phyloP scores from a whole-genome alignment of 1,140 invertebrate species.

The Heliconius himera region DNA sequence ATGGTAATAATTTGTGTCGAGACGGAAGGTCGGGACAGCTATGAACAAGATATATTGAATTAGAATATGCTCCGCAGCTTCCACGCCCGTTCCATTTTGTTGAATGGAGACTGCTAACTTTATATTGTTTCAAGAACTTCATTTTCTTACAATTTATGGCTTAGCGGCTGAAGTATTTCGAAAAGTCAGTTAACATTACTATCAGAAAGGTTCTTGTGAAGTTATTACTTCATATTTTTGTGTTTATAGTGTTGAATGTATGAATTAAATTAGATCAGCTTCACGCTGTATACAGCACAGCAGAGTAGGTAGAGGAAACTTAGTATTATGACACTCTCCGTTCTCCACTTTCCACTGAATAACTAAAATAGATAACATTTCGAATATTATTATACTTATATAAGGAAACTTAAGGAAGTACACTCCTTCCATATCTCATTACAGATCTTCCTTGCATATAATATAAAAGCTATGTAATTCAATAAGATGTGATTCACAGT shows the following conservation, averaged over 20 bases:
- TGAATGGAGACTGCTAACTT: conserved; percentile 30
- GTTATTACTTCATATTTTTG: no score
- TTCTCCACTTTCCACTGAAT: no score
- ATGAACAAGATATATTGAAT: conserved; percentile 64
- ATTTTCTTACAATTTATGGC: conserved; percentile 30
- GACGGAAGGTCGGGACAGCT: conserved; percentile 55
- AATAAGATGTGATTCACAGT: conserved; percentile 40
- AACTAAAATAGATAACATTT: no score
- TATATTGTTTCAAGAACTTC: conserved; percentile 31
- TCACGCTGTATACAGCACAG: no score
- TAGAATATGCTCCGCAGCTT: conserved; percentile 53
- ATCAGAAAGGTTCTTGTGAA: neutral
- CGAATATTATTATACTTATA: neutral
- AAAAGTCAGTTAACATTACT: neutral
- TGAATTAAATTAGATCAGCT: no score
- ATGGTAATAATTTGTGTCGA: conserved; percentile 66
- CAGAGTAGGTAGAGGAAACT: no score
- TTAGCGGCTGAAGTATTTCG: neutral
- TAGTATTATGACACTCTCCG: no score
- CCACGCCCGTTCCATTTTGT: conserved; percentile 39
- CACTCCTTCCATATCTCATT: conserved; percentile 21
- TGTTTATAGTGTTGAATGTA: no score
- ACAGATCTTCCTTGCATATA: conserved; percentile 23
- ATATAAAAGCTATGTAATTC: conserved; percentile 23
- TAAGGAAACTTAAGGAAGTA: neutral